Base-by-base conservation (phyloP, 2,888 invertebrate species). In the Melitaea athalia region DNA sequence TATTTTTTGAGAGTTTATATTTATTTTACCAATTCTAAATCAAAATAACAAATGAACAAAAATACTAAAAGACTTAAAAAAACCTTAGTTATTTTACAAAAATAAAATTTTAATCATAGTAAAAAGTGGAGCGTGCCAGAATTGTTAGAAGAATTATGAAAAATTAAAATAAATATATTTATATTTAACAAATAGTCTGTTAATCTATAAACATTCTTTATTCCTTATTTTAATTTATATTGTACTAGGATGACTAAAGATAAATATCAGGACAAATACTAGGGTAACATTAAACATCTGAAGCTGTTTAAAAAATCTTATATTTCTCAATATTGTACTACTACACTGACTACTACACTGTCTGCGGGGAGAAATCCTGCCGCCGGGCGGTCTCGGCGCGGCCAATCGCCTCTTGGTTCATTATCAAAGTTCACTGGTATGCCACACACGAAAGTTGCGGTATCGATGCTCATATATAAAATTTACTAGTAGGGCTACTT, bases 341-440 rank as follows among this genome's bases (percentile, higher is more conserved):
- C 42, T 86, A 86, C 84, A 82, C 80, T 80, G 77, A n/a, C 15
- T 14, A 31, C 31, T 31, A 12, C 78, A 72, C 76, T 79, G 82
- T 82, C 5, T 74, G 81, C 65, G 74, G 77, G 73, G 77, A 72
- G 68, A 70, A 62, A 69, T 70, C 71, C 69, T 72, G 74, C 65
- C 70, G 71, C 76, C 74, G 74, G 73, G 78, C 75, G 77, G 75
- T 75, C 76, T 80, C 79, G 74, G 75, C 82, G 82, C 85, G 84
- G 87, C 83, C 87, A 82, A 85, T 85, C 85, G 84, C 85, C 87
- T 83, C 83, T 79, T 80, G 85, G 92, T 92, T 92, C 92, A 92
- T 92, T 92, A 92, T 86, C 91, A 92, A 92, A 91, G 92, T 92
- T 92, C 92, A 92, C 87, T 90, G 88, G 89, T 88, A 87, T 90